Evolutionary conservation across 2,113 vertebrate genomes (phyloP).

Genomic region (Speoplatyrhinus poulsoni): DNA sequence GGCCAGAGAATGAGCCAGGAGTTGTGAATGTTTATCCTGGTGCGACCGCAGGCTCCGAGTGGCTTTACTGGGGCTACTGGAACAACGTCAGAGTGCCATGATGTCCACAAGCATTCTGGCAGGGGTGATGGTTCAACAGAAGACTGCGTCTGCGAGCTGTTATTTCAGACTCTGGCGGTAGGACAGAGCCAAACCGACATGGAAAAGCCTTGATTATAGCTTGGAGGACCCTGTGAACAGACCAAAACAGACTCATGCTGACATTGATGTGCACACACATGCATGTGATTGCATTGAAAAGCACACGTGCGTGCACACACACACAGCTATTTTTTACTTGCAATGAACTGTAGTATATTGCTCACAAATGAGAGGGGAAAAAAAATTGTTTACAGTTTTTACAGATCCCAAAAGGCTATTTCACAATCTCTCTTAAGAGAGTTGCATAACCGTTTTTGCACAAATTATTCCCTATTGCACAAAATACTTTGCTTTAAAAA

Average conservation of each 20-base stretch:
- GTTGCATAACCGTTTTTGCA: not conserved
- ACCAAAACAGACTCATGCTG: constrained; percentile 4
- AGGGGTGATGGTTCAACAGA: not conserved
- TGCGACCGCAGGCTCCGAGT: not conserved
- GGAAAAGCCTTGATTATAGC: constrained; percentile 12
- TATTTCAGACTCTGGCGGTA: not conserved
- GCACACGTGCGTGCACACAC: not conserved
- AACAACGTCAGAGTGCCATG: constrained; percentile 1
- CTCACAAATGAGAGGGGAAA: not conserved
- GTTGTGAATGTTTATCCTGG: not conserved
- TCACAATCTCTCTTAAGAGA: not conserved
- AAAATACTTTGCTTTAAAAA: no score
- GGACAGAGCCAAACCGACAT: constrained; percentile 5
- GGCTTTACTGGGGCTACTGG: not conserved
- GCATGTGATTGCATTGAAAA: no score
- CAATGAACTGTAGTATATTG: not conserved
- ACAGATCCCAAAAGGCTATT: not conserved
- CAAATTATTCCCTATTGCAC: not conserved
- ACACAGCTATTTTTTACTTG: not conserved
- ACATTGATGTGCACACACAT: not conserved
- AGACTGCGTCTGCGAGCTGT: not conserved
- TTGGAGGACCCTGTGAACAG: not conserved
- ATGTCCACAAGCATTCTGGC: not conserved
- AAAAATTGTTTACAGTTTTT: not conserved
- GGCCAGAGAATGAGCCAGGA: not conserved